A percentile compares a stretch with the other conserved stretches of the same genome.
phyloP scores from a whole-genome alignment of 2,113 vertebrate genomes.

The Coptodon rendalli region DNA sequence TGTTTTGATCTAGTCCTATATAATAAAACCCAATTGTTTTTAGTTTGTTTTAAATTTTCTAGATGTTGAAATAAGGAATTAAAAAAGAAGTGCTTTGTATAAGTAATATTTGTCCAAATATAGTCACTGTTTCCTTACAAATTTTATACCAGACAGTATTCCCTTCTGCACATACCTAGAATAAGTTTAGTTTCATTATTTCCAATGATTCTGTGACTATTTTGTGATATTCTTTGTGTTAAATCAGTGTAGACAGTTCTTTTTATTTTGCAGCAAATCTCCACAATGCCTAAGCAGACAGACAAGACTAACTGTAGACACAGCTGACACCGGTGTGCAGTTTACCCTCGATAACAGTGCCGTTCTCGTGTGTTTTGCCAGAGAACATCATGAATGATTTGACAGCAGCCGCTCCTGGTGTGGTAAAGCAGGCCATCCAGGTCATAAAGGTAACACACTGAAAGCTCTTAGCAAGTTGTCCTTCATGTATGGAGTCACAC shows the following conservation, averaged over 20 bases:
- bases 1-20: neutral
- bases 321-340: neutral
- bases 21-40: neutral
- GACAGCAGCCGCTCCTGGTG: constrained; percentile 62
- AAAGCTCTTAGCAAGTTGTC: neutral
- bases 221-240: neutral
- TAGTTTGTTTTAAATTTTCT: too few species aligned
- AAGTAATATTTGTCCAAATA: neutral
- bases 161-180: neutral
- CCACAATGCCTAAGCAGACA: neutral
- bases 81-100: too few species aligned
- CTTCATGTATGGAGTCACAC: neutral
- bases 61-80: too few species aligned
- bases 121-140: neutral
- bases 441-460: constrained; percentile 79
- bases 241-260: neutral
- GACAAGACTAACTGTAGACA: neutral
- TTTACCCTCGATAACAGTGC: neutral
- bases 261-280: neutral
- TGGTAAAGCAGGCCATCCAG: constrained; percentile 69
- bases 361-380: constrained; percentile 8
- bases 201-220: neutral
- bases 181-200: neutral
- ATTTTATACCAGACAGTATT: neutral
- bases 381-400: constrained; percentile 66